Percentiles rank a stretch among this genome's conserved stretches.
Evolutionary conservation across 1,140 invertebrate species (phyloP).

Genomic region (Euglossa dilemma): DNA sequence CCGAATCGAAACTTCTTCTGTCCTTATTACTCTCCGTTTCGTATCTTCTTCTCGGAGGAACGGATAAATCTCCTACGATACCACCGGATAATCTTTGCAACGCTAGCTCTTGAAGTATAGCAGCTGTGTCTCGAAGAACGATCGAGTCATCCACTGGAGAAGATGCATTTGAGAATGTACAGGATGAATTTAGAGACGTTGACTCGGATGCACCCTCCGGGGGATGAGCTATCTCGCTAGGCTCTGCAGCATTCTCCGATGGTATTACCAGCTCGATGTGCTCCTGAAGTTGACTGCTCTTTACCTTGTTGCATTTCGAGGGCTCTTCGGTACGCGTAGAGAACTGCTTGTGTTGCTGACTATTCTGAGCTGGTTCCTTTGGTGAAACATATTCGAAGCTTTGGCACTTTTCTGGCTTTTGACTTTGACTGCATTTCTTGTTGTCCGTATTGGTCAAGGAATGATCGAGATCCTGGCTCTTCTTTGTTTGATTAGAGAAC

Average conservation of each 20-base stretch:
- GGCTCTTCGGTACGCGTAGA: slow-evolving; percentile 54
- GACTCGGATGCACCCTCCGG: slow-evolving; percentile 76
- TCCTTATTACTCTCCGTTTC: slow-evolving; percentile 72
- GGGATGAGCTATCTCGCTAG: slow-evolving; percentile 76
- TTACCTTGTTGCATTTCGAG: slow-evolving; percentile 64
- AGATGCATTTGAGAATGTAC: slow-evolving; percentile 73
- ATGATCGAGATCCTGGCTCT: slow-evolving; percentile 24
- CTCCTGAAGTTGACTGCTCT: slow-evolving; percentile 58
- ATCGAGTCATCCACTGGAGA: slow-evolving; percentile 75
- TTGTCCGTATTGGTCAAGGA: slow-evolving; percentile 9
- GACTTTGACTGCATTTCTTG: slow-evolving; percentile 24
- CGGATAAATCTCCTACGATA: slow-evolving; percentile 58
- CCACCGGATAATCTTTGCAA: slow-evolving; percentile 77
- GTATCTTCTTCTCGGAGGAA: slow-evolving; percentile 66
- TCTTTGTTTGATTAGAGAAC: slow-evolving; percentile 38
- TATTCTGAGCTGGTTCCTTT: slow-evolving; percentile 67
- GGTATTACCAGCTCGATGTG: slow-evolving; percentile 73
- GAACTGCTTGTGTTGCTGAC: slow-evolving; percentile 63
- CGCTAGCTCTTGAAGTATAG: slow-evolving; percentile 78
- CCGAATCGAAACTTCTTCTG: slow-evolving; percentile 82
- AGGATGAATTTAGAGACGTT: slow-evolving; percentile 70
- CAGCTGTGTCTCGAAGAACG: slow-evolving; percentile 77
- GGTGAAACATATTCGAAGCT: slow-evolving; percentile 67
- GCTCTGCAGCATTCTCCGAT: slow-evolving; percentile 78
- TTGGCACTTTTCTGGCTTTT: slow-evolving; percentile 66